Evolutionary conservation across 2,797 vertebrate species (phyloP).

Genomic region (Ptychadena robeensis): DNA sequence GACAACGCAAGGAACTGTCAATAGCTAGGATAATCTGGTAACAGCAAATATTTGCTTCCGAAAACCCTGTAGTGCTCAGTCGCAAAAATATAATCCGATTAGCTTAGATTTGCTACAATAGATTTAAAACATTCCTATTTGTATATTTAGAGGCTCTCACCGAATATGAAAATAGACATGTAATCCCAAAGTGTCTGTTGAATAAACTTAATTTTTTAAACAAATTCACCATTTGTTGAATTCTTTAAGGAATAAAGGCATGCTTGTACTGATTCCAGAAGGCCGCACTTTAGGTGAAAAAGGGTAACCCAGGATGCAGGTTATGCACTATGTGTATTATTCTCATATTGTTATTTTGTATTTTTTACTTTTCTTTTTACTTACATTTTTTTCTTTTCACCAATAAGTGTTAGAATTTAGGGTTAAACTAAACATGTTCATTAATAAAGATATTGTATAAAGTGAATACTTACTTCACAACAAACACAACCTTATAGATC

Average conservation of each 20-base stretch:
- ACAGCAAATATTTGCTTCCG: slow-evolving; percentile 14
- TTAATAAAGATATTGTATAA: not conserved
- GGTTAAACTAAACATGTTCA: not conserved
- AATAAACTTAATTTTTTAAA: not conserved
- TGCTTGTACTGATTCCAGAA: too few species aligned
- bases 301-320: too few species aligned
- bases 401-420: not conserved
- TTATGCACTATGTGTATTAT: too few species aligned
- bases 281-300: too few species aligned
- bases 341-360: not conserved
- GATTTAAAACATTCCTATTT: slow-evolving; percentile 28
- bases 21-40: slow-evolving; percentile 23
- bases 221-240: not conserved
- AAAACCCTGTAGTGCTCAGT: slow-evolving; percentile 22
- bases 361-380: not conserved
- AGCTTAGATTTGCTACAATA: slow-evolving; percentile 13
- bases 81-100: slow-evolving; percentile 39
- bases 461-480: not conserved
- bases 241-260: not conserved
- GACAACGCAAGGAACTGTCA: not conserved
- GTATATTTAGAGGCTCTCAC: slow-evolving; percentile 11
- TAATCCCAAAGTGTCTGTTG: slow-evolving; percentile 3
- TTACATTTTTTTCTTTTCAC: not conserved
- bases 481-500: not conserved
- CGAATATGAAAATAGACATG: not conserved